Base-by-base conservation (phyloP, 2,113 vertebrate species). In the Ctenodactylus gundi region DNA sequence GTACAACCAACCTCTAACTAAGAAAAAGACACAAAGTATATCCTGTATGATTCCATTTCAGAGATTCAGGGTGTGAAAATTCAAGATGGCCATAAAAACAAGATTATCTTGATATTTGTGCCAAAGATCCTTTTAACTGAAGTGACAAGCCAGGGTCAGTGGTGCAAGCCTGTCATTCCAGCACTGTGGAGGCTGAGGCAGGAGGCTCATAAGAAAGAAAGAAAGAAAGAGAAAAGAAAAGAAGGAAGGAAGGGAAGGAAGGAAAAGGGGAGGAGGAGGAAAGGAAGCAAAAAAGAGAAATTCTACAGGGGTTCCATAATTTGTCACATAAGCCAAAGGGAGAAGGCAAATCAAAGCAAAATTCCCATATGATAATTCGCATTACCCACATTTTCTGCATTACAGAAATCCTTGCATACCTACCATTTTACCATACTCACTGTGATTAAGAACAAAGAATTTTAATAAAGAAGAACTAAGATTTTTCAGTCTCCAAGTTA, bases 291-390 rank as follows among this genome's bases (percentile, higher is more conserved):
- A n/a, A n/a, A n/a, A n/a, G n/a, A 9, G 23, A 60, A 46, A 34
- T 5, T 15, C 65, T 6, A 51, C 1, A 27, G 14, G 31, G 41
- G 18, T 21, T 41, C 29, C 27, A 41, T 49, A 39, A 6, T 31
- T 39, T 55, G 57, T 39, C 17, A 88, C 14, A 20, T 58, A 12
- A 29, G 68, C 73, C 83, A 41, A 41, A 64, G 3, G 27, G 53
- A 58, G 34, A 84, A 44, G n/a, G 58, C 41, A 49, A 83, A 39
- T 81, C n/a, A 20, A 31, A 36, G 17, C 49, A 36, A 58, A 76
- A 49, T 21, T 23, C 1, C 4, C 3, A 10, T 0, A 14, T 0
- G 3, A 4, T 51, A 49, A 57, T 14, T 73, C 44, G 21, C 0
- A 44, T 51, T 25, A 75, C 41, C 18, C 13, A 34, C 0, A 64